Percentiles rank a stretch among this genome's conserved stretches.
These are phyloP conservation scores for Uloborus diversus DNA, from an alignment of 1,140 invertebrate species.

Conservation along the genomic window DNA sequence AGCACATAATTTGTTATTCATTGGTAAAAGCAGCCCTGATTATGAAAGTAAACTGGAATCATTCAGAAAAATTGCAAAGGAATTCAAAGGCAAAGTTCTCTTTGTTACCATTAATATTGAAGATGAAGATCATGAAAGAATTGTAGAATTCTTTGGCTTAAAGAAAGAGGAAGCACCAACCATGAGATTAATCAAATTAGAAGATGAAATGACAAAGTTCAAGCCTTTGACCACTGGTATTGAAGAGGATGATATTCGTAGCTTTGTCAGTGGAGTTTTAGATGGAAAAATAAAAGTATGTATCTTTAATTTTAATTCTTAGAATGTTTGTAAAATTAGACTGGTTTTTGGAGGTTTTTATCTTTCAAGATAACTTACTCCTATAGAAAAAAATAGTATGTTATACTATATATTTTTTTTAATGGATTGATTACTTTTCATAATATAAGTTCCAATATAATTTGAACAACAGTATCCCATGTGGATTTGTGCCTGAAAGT, in stretches of 20 bases:
- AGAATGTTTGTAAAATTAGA: background rate
- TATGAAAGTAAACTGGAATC: constrained; percentile 81
- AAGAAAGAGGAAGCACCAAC: constrained; percentile 91
- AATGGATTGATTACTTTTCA: too few relatives aligned
- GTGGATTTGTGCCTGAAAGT: too few relatives aligned
- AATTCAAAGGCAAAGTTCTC: constrained; percentile 86
- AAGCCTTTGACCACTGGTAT: constrained; percentile 81
- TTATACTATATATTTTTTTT: too few relatives aligned
- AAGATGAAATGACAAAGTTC: constrained; percentile 98
- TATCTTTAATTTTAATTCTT: background rate
- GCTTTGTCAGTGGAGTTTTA: constrained; percentile 88
- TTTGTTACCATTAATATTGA: constrained; percentile 96
- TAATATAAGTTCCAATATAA: too few relatives aligned
- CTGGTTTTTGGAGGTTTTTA: constrained; percentile 1
- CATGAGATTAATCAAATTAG: constrained; percentile 91
- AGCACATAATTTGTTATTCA: constrained; percentile 93
- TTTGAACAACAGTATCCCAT: too few relatives aligned
- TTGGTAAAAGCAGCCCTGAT: constrained; percentile 84
- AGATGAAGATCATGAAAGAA: constrained; percentile 94
- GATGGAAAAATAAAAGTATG: constrained; percentile 87
- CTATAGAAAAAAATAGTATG: too few relatives aligned
- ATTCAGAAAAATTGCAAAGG: constrained; percentile 82
- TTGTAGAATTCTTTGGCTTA: constrained; percentile 99
- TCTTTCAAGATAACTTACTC: too few relatives aligned
- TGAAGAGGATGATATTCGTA: constrained; percentile 77